Evolutionary conservation across 2,113 vertebrate genomes (phyloP), one percentile per base, ranked within the genome.

Genomic region (Mustela lutreola): DNA sequence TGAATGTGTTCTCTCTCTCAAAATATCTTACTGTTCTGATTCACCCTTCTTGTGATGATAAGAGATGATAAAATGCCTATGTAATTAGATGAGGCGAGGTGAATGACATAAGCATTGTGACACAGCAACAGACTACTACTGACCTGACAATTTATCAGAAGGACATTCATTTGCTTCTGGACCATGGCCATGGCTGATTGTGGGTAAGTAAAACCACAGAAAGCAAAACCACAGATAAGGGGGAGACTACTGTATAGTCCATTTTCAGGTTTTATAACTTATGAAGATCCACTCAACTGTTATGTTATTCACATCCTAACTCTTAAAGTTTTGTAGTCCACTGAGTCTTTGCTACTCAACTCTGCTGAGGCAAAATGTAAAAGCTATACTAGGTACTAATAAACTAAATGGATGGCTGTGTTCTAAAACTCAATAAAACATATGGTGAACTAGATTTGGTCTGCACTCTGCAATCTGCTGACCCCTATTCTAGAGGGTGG

Each of bases 211-310:
- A 76, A 76, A 76, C 73, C 73, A 76, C 73, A 28, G 12, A 76
- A 28, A 45, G 73, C 24, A 76, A 76, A 76, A 28, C 42, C 14
- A 45, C 24, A 45, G 42, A 28, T 48, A 76, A 45, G 7, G 73
- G 24, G 42, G 42, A 45, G 39, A 45, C 42, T 76, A 16, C 42
- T 16, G 14, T 28, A 28, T 28, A 28, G 73, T 97, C n/a, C 95
- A 81, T 75, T 96, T 91, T 84, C 78, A 97, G 53, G 11, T 28
- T 58, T 76, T 56, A 91, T 5, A 91, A 12, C 21, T 95, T 84
- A 89, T 70, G 21, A 92, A 39, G 31, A 92, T 53, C 15, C 9
- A 80, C 11, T 89, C 95, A 93, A 92, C 0, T 82, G 10, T n/a
- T 92, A 28, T 9, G 4, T 50, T 88, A 71, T 16, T 93, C 45